Evolutionary conservation across 2,888 invertebrate genomes (phyloP), one percentile per base, ranked within the genome.

Genomic region (Operophtera brumata): DNA sequence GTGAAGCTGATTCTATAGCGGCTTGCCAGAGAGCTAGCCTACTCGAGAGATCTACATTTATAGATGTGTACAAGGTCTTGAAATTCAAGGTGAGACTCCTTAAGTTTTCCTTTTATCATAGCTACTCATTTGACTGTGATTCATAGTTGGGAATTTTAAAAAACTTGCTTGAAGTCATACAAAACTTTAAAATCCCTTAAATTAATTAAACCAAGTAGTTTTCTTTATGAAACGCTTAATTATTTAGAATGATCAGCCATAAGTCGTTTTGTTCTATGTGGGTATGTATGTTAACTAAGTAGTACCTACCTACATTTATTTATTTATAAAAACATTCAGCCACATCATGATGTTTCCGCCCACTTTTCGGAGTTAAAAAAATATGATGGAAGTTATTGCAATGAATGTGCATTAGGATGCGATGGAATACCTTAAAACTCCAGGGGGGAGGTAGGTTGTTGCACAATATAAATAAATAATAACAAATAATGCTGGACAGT

Each of bases 11-110:
- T 20, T 95, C 96, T 1, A 92, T 94, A 13, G 91, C 93, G 20
- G 96, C 95, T 68, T 96, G 95, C 79, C 94, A 94, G 66, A 91
- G 93, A 59, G 80, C 86, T 39, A 88, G 87, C 61, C 69, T 78
- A 12, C 77, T 90, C 14, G 87, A 90, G 60, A 77, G 78, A 62
- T 87, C 91, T 11, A 88, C 89, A 54, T 97, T 97, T 80, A 84
- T 96, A 44, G 96, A 96, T 79, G 95, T 94, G 10, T 95, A 95
- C 81, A 96, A 96, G 84, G 93, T 94, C 50, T 86, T 98, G 41
- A 95, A 95, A 72, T 96, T 96, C 81, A 96, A 96, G 91, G 94
- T 95, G 75, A 82, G 85, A 64, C 6, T 13, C 14, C 41, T 48
- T n/a, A 28, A 35, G 32, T 32, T 53, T 39, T 43, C 32, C 47